These are phyloP conservation scores for Ifrita kowaldi DNA, from an alignment of 2,113 vertebrate genomes.

Conservation along the genomic window DNA sequence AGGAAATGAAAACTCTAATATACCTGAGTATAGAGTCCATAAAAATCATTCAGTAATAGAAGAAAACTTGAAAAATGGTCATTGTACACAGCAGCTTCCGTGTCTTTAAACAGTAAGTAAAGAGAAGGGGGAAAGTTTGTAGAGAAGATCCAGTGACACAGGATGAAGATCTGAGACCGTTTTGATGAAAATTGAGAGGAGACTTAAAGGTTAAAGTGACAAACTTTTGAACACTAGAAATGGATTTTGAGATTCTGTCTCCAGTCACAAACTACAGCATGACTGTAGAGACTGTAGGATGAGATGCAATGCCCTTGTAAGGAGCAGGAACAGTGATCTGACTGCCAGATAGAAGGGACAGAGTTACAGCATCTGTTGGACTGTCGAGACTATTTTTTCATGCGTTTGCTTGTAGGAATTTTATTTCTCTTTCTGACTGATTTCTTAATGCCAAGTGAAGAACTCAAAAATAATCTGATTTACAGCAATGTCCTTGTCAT, in stretches of 20 bases:
- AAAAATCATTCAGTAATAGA: constrained; percentile 64
- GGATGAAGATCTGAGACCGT: constrained; percentile 57
- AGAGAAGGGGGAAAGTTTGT: constrained; percentile 57
- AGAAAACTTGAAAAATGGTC: constrained; percentile 58
- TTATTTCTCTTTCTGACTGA: constrained; percentile 36
- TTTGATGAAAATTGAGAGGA: constrained; percentile 53
- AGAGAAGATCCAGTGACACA: constrained; percentile 61
- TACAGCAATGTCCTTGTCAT: constrained; percentile 10
- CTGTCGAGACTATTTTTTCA: constrained; percentile 47
- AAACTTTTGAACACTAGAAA: constrained; percentile 46
- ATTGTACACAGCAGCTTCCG: constrained; percentile 58
- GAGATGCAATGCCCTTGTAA: neutral
- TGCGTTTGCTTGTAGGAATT: constrained; percentile 37
- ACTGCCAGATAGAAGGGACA: constrained; percentile 23
- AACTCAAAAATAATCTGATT: constrained; percentile 2
- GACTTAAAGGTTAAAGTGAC: constrained; percentile 47
- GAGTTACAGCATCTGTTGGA: constrained; percentile 43
- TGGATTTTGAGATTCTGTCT: constrained; percentile 49
- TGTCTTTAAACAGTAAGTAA: constrained; percentile 62
- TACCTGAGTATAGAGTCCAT: constrained; percentile 54
- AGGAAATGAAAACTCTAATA: constrained; percentile 65
- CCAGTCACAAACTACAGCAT: constrained; percentile 28
- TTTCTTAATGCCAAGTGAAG: constrained; percentile 22
- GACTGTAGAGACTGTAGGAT: constrained; percentile 44
- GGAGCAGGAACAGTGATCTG: constrained; percentile 45